Evolutionary conservation across 2,888 invertebrate genomes (phyloP), one percentile per base, ranked within the genome.

Genomic region (Archips crataeganus): DNA sequence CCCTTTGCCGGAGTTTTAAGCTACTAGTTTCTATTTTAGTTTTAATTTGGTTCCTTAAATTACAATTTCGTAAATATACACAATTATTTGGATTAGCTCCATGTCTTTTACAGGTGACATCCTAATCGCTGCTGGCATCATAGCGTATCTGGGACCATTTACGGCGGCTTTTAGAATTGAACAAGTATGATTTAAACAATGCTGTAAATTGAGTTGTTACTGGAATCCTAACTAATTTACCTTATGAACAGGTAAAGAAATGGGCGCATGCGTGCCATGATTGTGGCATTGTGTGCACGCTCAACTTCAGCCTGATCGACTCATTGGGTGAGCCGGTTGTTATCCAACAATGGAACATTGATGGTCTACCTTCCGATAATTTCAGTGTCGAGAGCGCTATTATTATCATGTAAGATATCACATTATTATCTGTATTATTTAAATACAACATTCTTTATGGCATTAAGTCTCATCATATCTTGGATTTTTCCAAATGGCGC

Each of bases 321-420:
- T 96, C 97, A 5, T 94, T 99, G 13, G 99, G 99, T 0, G 98
- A 99, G 81, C 96, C 98, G 0, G 98, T 99, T 13, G 96, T 97
- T 77, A 98, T 98, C 72, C 96, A 98, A 82, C 96, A 97, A 76
- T 99, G 98, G 98, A 98, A 97, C 85, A 98, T 99, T 76, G 97
- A 96, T 80, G 98, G 98, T 0, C 89, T 99, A 74, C 99, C 99
- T 0, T 97, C 97, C 0, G 99, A 99, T 85, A 96, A 96, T 74
- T 99, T 98, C 90, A 98, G 98, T 75, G 95, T 98, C 47, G 98
- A 99, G 86, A 99, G 98, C 85, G 98, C 97, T 69, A 98, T 99
- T 78, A 98, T 99, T 79, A 97, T 98, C 76, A 96, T 96, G 96
- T 98, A 95, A 93, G 95, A n/a, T 47, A n/a, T 10, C 11, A 3